Base-by-base conservation (phyloP, 1,140 invertebrate genomes). In the Holotrichia oblita region DNA sequence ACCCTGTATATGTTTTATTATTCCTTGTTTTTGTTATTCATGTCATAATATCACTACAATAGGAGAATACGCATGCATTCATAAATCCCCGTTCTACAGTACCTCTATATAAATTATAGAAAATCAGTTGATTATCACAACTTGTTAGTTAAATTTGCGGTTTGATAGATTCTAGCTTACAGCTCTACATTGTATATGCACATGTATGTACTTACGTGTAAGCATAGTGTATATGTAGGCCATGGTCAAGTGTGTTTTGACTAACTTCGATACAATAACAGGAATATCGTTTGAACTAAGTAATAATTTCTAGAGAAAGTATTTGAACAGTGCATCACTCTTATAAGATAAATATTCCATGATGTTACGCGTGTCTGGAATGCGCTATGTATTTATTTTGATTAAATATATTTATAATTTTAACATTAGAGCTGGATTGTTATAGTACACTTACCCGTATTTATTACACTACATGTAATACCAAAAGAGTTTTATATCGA, bases 201-300 rank as follows among this genome's bases (percentile, higher is more conserved):
- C 27, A 34, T 34, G 27, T 17, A 3, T 55, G 14, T 55, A 17
- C 12, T 3, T 6, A 55, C n/a, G 14, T 55, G 8, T 14, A 55
- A 55, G 17, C n/a, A 55, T 6, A 34, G 14, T 17, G 48, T 17
- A 17, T 55, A 55, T 55, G 6, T 55, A 55, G 48, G 48, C 48
- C 48, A 55, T 55, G 48, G 48, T 55, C 48, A n/a, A 55, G 14
- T 55, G n/a, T 55, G 48, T 55, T 55, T 17, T 55, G 48, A n/a
- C 48, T 55, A 55, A 55, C 6, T 55, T 17, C 48, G 48, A 55
- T 55, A 1, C 27, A 34, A 4, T 34, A 34, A 34, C 27, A 34
- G 27, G 27, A 34, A 34, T 34, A 34, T 34, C 27, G 27, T 55
- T 55, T 17, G 48, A 55, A 14, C 48, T 55, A 55, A 48, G n/a